Percentiles rank a stretch among this genome's conserved stretches.
Evolutionary conservation across 2,797 vertebrate genomes (phyloP).

Genomic region (Anabas testudineus): DNA sequence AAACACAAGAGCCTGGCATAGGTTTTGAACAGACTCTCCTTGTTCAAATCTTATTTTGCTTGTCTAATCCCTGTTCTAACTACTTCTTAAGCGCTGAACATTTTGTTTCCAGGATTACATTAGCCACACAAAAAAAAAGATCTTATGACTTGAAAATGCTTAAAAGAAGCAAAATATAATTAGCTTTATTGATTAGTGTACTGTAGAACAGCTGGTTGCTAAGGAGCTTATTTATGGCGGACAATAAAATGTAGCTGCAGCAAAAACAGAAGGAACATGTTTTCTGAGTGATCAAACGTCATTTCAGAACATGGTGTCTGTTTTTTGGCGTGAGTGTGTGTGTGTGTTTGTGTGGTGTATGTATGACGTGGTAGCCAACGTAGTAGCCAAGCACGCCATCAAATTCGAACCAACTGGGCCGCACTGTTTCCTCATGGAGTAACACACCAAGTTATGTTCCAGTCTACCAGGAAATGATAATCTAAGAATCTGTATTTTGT

Average conservation of each 20-base stretch:
- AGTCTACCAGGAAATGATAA: too few species aligned
- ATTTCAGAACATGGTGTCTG: constrained; percentile 2
- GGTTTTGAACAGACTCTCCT: constrained; percentile 1
- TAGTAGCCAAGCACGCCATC: neutral
- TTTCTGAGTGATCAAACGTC: neutral
- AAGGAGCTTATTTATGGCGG: constrained; percentile 23
- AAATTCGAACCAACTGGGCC: neutral
- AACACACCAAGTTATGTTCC: too few species aligned
- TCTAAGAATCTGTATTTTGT: neutral
- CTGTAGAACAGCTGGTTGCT: constrained; percentile 20
- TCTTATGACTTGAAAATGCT: constrained; percentile 27
- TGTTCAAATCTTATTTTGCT: constrained; percentile 10
- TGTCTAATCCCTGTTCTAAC: constrained; percentile 9
- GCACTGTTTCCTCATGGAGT: too few species aligned
- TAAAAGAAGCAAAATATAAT: constrained; percentile 38
- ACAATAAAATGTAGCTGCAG: constrained; percentile 12
- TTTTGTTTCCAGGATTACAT: constrained; percentile 34
- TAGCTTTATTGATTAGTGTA: constrained; percentile 24
- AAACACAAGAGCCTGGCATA: neutral
- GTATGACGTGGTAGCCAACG: neutral
- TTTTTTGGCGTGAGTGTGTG: neutral
- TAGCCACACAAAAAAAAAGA: constrained; percentile 23
- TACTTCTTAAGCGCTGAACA: constrained; percentile 24
- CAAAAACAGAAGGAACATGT: neutral
- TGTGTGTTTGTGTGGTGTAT: neutral